Evolutionary conservation across 2,797 vertebrate genomes (phyloP).

Genomic region (Buphagus erythrorhynchus): DNA sequence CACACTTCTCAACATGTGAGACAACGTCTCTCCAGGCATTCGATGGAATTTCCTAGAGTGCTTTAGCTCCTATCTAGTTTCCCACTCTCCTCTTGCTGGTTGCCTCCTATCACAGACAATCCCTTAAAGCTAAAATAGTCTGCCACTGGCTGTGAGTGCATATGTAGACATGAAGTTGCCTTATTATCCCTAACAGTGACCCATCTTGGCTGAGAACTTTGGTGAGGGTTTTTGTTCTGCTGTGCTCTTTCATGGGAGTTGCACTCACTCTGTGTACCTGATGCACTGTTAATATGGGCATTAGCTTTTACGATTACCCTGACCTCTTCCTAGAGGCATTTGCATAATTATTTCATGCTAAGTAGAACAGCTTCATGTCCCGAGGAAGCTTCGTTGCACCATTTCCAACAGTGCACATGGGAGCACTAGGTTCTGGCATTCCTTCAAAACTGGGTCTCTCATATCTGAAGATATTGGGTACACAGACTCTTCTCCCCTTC

Average conservation of each 20-base stretch:
- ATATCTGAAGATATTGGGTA: not conserved
- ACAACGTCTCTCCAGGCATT: not conserved
- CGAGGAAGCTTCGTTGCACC: not conserved
- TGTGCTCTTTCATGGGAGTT: not conserved
- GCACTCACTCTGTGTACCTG: not conserved
- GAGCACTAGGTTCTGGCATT: not conserved
- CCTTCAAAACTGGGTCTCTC: not conserved
- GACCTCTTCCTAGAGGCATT: not conserved
- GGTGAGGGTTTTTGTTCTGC: not conserved
- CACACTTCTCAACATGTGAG: slow-evolving; percentile 35
- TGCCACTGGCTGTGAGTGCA: not conserved
- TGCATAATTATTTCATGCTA: not conserved
- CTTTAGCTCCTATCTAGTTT: slow-evolving; percentile 25
- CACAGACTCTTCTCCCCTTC: not conserved
- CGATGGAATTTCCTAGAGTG: slow-evolving; percentile 31
- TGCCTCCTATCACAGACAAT: not conserved
- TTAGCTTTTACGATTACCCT: not conserved
- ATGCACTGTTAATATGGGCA: not conserved
- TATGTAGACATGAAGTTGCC: not conserved
- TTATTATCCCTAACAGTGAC: not conserved
- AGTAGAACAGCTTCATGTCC: not conserved
- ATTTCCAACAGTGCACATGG: not conserved
- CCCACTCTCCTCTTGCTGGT: slow-evolving; percentile 18
- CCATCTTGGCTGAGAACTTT: not conserved
- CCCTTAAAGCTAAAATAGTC: slow-evolving; percentile 5